A percentile compares a stretch with the other conserved stretches of the same genome.
phyloP scores from a whole-genome alignment of 92 coral and sea anemone genomes.

The Plumapathes pennacea region DNA sequence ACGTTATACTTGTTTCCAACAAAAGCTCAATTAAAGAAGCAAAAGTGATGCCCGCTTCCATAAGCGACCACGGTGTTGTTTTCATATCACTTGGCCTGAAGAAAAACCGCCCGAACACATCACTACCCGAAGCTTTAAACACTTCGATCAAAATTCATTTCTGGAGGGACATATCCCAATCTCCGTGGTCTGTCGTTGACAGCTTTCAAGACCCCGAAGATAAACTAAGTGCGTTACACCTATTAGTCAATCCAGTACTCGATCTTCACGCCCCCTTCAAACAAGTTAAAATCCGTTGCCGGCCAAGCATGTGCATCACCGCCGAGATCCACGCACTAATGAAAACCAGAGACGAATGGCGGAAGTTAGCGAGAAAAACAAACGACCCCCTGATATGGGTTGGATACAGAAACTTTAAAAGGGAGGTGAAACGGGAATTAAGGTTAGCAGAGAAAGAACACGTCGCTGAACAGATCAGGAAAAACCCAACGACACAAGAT shows the following conservation, averaged over 20 bases:
- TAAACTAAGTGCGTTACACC: constrained; percentile 23
- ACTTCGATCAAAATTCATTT: constrained; percentile 17
- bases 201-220: constrained; percentile 22
- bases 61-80: constrained; percentile 14
- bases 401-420: constrained; percentile 29
- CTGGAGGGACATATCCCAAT: constrained; percentile 2
- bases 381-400: constrained; percentile 36
- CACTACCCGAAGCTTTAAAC: constrained; percentile 9
- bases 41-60: background rate
- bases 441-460: constrained; percentile 31
- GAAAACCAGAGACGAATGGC: constrained; percentile 27
- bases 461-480: constrained; percentile 11
- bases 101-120: constrained; percentile 22
- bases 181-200: constrained; percentile 26
- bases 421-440: constrained; percentile 21
- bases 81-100: constrained; percentile 23
- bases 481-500: constrained; percentile 14
- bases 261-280: constrained; percentile 22
- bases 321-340: constrained; percentile 4
- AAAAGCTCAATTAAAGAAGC: background rate
- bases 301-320: constrained; percentile 3
- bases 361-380: constrained; percentile 21
- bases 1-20: constrained; percentile 17
- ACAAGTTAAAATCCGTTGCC: constrained; percentile 3
- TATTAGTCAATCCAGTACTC: constrained; percentile 8